Conservation (phyloP, 2,888 invertebrate species). For the Amphiduros pacificus region DNA sequence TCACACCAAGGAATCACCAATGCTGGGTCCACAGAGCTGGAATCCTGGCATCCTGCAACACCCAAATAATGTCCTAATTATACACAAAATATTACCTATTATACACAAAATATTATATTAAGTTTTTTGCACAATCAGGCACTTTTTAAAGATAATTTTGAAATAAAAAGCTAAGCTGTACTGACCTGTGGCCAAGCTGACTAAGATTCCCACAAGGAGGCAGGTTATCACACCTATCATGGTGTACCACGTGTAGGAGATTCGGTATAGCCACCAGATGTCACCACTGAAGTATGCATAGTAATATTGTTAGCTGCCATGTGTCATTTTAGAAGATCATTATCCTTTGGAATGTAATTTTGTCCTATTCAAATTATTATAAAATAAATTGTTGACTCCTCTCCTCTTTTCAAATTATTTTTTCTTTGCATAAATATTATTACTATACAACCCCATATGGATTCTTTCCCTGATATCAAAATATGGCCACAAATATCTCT, state of each 20-base stretch:
- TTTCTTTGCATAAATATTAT: no score
- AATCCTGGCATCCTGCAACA: neutral
- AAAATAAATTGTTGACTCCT: no score
- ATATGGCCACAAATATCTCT: no score
- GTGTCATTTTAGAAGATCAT: no score
- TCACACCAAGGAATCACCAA: neutral
- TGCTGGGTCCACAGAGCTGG: neutral
- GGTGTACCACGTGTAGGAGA: constrained; percentile 16
- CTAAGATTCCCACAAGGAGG: constrained; percentile 7
- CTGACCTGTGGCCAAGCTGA: constrained; percentile 10
- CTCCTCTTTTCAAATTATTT: no score
- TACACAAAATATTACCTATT: neutral
- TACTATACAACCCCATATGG: no score
- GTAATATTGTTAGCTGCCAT: no score
- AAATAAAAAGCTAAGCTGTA: neutral
- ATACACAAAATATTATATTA: neutral
- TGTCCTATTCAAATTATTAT: no score
- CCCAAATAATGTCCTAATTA: neutral
- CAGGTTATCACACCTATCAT: constrained; percentile 1
- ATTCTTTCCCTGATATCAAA: no score
- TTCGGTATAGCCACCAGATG: neutral
- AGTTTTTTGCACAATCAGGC: neutral
- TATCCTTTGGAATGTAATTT: no score
- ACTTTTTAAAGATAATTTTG: neutral
- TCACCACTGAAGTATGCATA: neutral